Evolutionary conservation across 2,888 invertebrate species (phyloP).

Genomic region (Zygothrica quintamaculata): DNA sequence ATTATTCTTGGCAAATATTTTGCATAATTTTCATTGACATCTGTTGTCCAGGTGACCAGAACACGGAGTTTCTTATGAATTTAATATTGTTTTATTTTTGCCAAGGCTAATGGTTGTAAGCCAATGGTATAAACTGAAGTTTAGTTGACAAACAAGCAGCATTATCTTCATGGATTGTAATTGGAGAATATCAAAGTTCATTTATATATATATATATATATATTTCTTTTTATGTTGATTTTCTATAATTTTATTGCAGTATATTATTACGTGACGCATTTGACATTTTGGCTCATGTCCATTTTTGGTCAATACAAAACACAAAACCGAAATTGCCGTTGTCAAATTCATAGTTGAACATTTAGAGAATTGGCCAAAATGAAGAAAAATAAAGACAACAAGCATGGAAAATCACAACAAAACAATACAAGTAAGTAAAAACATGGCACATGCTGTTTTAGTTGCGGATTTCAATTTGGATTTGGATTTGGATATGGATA

Average conservation of each 20-base stretch:
- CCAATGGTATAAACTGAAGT: no score
- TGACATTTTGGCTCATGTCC: conserved; percentile 72
- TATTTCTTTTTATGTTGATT: background rate
- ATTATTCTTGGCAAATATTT: no score
- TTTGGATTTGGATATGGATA: conserved; percentile 16
- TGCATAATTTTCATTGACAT: no score
- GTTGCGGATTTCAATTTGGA: conserved; percentile 17
- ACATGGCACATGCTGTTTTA: conserved; percentile 59
- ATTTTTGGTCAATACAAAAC: conserved; percentile 47
- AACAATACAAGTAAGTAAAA: no score
- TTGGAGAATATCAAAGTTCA: no score
- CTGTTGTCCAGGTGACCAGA: no score
- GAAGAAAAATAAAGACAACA: conserved; percentile 44
- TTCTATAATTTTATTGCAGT: conserved; percentile 19
- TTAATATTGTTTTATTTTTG: no score
- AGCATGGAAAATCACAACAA: conserved; percentile 27
- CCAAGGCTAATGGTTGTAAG: no score
- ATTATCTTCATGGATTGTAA: no score
- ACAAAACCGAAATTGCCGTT: conserved; percentile 32
- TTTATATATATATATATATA: background rate
- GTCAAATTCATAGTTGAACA: conserved; percentile 53
- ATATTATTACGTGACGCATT: conserved; percentile 44
- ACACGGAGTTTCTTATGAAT: no score
- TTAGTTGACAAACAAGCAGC: no score
- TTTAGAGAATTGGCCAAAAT: conserved; percentile 50